Evolutionary conservation across 1,140 invertebrate species (phyloP).

Genomic region (Lithobius niger): DNA sequence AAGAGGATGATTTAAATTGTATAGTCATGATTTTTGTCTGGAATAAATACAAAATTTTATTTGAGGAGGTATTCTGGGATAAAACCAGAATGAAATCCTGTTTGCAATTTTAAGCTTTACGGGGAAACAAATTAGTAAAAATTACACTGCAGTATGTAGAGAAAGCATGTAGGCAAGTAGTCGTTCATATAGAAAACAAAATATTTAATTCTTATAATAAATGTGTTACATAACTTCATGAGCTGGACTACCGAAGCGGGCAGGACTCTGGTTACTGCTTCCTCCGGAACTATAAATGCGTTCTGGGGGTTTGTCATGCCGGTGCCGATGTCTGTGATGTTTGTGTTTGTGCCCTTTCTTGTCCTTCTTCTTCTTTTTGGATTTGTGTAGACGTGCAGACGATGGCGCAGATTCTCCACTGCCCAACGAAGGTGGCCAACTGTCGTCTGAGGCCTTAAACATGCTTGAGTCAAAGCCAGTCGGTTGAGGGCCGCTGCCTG

Average conservation of each 20-base stretch:
- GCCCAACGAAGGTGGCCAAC: not conserved
- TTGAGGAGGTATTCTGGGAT: too few relatives aligned
- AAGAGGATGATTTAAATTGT: too few relatives aligned
- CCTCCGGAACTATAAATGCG: slow-evolving; percentile 16
- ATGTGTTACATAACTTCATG: slow-evolving; percentile 14
- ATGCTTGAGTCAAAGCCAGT: slow-evolving; percentile 11
- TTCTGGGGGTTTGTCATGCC: slow-evolving; percentile 18
- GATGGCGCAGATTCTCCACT: not conserved
- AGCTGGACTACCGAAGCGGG: slow-evolving; percentile 14
- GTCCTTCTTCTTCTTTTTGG: slow-evolving; percentile 32
- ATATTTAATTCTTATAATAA: too few relatives aligned
- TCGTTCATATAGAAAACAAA: too few relatives aligned
- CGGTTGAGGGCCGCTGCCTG: slow-evolving; percentile 1
- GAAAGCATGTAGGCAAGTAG: too few relatives aligned
- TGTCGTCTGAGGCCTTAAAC: slow-evolving; percentile 1
- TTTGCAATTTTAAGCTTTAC: too few relatives aligned
- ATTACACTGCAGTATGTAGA: too few relatives aligned
- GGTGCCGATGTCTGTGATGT: slow-evolving; percentile 28
- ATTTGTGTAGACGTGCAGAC: slow-evolving; percentile 22
- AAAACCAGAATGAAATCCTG: too few relatives aligned
- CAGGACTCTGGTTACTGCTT: slow-evolving; percentile 16
- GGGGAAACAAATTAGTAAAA: too few relatives aligned
- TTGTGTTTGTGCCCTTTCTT: slow-evolving; percentile 28
- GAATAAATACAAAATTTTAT: too few relatives aligned
- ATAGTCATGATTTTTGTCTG: too few relatives aligned